phyloP scores from a whole-genome alignment of 2,888 invertebrate species.

The Mythimna pallens region DNA sequence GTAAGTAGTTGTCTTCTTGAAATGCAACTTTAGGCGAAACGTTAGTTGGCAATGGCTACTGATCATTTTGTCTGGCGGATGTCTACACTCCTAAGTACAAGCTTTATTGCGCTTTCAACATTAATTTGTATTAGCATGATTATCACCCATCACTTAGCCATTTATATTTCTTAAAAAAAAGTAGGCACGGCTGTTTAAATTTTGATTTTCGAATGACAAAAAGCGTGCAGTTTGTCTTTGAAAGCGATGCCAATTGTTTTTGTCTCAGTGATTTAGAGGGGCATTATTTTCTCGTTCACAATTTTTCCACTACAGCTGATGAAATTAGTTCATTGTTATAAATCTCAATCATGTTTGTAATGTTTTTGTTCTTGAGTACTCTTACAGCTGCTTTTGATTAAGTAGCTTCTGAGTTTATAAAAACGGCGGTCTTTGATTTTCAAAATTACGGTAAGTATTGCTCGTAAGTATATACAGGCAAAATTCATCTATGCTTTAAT shows the following conservation, averaged over 20 bases:
- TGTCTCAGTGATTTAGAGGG: conserved; percentile 13
- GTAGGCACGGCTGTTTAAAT: conserved; percentile 20
- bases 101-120: conserved; percentile 56
- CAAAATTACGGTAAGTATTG: not conserved
- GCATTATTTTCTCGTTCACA: conserved; percentile 6
- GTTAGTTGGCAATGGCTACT: conserved; percentile 65
- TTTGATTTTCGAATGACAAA: conserved; percentile 44
- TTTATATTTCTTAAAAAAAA: conserved; percentile 43
- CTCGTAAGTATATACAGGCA: too few relatives aligned
- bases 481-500: too few relatives aligned
- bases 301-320: conserved; percentile 16
- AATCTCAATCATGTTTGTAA: conserved; percentile 15
- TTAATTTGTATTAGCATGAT: conserved; percentile 32
- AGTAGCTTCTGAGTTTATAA: not conserved
- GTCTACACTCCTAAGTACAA: conserved; percentile 63
- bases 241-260: conserved; percentile 43
- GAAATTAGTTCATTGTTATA: conserved; percentile 30
- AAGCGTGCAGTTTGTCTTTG: conserved; percentile 36
- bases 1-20: conserved; percentile 17
- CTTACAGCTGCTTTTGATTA: not conserved
- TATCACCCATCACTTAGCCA: conserved; percentile 45
- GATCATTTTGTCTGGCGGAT: conserved; percentile 70
- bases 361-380: not conserved
- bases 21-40: conserved; percentile 31
- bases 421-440: not conserved